Evolutionary conservation across 53 echinoderm and acorn worm species (phyloP).

Genomic region (Patiria pectinifera): DNA sequence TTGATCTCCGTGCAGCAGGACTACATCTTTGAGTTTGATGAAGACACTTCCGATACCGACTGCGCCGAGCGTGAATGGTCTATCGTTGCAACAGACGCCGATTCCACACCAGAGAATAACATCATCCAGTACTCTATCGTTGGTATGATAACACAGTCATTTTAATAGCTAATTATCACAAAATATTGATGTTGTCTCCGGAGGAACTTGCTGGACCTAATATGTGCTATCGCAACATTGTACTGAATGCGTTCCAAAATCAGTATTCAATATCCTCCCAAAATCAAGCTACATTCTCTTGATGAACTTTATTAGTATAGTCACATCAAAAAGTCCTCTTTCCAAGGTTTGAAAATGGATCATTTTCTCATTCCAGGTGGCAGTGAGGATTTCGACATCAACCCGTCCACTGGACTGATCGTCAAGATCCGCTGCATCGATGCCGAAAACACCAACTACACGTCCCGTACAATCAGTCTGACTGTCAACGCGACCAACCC

Average conservation of each 20-base stretch:
- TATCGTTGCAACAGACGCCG: slow-evolving; percentile 36
- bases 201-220: too few species aligned
- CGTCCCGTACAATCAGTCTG: neutral
- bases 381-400: slow-evolving; percentile 25
- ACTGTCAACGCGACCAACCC: slow-evolving; percentile 56
- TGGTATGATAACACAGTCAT: slow-evolving; percentile 15
- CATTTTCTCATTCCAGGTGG: slow-evolving; percentile 13
- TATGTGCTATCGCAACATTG: too few species aligned
- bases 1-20: neutral
- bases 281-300: too few species aligned
- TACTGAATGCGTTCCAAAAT: too few species aligned
- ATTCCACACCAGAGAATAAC: slow-evolving; percentile 3
- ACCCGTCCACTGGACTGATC: neutral
- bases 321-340: too few species aligned
- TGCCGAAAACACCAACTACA: slow-evolving; percentile 22
- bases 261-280: too few species aligned
- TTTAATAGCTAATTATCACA: neutral
- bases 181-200: too few species aligned
- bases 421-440: slow-evolving; percentile 23
- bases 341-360: too few species aligned
- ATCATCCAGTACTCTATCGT: slow-evolving; percentile 34
- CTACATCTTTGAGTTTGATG: slow-evolving; percentile 39
- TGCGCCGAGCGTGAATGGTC: neutral
- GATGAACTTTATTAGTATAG: too few species aligned
- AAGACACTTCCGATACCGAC: neutral